A percentile compares a stretch with the other conserved stretches of the same genome.
phyloP scores from a whole-genome alignment of 2,888 invertebrate genomes.

The Hypercompe scribonia region DNA sequence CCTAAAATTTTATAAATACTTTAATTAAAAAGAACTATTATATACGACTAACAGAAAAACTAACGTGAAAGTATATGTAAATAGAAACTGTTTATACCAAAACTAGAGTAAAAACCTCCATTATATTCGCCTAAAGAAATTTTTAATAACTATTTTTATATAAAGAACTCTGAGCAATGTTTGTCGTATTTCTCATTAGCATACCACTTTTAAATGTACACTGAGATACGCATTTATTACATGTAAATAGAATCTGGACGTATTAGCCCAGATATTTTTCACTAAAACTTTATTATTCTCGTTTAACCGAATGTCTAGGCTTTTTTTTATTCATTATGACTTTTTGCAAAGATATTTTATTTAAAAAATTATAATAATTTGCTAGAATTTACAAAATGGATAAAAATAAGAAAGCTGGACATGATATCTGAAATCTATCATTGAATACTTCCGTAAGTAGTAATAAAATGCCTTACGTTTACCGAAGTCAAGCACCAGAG shows the following conservation, averaged over 20 bases:
- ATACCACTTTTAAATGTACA: neutral
- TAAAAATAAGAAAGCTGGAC: neutral
- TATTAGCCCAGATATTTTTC: neutral
- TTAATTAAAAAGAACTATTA: neutral
- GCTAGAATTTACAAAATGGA: neutral
- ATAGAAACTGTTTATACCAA: conserved; percentile 44
- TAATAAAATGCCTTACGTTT: neutral
- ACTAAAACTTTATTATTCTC: neutral
- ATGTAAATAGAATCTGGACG: neutral
- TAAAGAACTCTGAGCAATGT: neutral
- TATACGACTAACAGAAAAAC: neutral
- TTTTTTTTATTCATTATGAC: neutral
- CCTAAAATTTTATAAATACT: neutral
- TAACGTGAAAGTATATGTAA: neutral
- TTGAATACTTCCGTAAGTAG: neutral
- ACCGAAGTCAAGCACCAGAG: neutral
- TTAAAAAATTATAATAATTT: neutral
- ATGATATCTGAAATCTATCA: neutral
- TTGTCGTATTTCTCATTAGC: neutral
- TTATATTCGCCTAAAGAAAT: conserved; percentile 48
- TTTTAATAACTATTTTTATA: neutral
- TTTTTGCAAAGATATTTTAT: neutral
- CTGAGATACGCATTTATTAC: neutral
- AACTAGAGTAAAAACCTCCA: conserved; percentile 58
- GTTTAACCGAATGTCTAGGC: neutral